Conservation (phyloP, 2,797 vertebrate genomes). For the Antrozous pallidus region DNA sequence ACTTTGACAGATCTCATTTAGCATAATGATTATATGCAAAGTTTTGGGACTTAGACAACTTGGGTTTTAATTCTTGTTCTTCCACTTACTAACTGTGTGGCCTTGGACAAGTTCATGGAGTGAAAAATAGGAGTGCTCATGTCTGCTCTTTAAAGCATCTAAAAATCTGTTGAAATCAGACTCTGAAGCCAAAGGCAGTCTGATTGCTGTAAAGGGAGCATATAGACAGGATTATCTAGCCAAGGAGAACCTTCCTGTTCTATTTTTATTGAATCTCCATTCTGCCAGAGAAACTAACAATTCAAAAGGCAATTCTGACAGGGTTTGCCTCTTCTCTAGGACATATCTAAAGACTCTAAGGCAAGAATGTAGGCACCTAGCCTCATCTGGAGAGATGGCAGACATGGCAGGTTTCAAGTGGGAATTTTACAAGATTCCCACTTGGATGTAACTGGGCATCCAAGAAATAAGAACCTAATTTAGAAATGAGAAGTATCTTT, state of each 20-base stretch:
- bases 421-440: background rate
- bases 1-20: background rate
- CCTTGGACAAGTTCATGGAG: background rate
- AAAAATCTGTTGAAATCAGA: background rate
- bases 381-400: background rate
- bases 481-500: background rate
- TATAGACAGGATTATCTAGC: background rate
- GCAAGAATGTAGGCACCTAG: background rate
- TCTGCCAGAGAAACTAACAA: background rate
- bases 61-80: constrained; percentile 3
- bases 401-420: background rate
- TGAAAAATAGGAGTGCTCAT: background rate
- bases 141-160: background rate
- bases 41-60: background rate
- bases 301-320: background rate
- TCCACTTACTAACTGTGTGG: background rate
- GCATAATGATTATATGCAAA: background rate
- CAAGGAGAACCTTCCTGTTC: background rate
- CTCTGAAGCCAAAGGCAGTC: background rate
- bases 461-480: background rate
- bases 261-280: background rate
- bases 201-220: background rate
- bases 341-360: background rate
- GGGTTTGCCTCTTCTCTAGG: background rate
- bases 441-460: background rate